Percentiles rank a stretch among this genome's conserved stretches.
Evolutionary conservation across 1,140 invertebrate genomes (phyloP).

Genomic region (Goniozus legneri): DNA sequence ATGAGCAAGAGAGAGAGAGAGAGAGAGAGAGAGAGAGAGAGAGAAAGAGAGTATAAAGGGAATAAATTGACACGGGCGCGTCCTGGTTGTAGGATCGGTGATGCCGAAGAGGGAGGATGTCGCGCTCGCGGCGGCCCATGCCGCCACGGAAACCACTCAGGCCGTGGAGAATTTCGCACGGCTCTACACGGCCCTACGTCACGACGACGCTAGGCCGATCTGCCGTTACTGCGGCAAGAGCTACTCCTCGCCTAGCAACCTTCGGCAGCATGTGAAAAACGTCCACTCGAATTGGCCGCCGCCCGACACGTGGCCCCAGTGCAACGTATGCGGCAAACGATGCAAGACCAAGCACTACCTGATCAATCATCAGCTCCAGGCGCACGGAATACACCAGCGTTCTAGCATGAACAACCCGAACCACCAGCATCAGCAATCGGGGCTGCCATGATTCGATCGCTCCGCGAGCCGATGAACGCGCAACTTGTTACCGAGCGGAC

Average conservation of each 20-base stretch:
- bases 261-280: slow-evolving; percentile 70
- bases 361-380: slow-evolving; percentile 72
- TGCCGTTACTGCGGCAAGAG: slow-evolving; percentile 67
- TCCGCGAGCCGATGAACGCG: no score
- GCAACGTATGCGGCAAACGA: slow-evolving; percentile 69
- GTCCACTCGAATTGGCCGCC: slow-evolving; percentile 67
- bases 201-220: slow-evolving; percentile 55
- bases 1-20: no score
- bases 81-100: slow-evolving; percentile 56
- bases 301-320: slow-evolving; percentile 68
- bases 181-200: slow-evolving; percentile 46
- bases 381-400: slow-evolving; percentile 67
- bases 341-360: slow-evolving; percentile 75
- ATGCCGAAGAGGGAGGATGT: slow-evolving; percentile 48
- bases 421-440: slow-evolving; percentile 30
- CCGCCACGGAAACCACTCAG: slow-evolving; percentile 33
- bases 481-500: no score
- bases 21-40: slow-evolving; percentile 2
- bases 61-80: slow-evolving; percentile 44
- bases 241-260: slow-evolving; percentile 68
- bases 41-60: slow-evolving; percentile 6
- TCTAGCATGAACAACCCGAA: slow-evolving; percentile 38
- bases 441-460: no score
- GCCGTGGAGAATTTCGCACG: slow-evolving; percentile 47
- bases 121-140: slow-evolving; percentile 48